A percentile compares a stretch with the other conserved stretches of the same genome.
Evolutionary conservation across 2,797 vertebrate genomes (phyloP).

Genomic region (Botia kubotai): DNA sequence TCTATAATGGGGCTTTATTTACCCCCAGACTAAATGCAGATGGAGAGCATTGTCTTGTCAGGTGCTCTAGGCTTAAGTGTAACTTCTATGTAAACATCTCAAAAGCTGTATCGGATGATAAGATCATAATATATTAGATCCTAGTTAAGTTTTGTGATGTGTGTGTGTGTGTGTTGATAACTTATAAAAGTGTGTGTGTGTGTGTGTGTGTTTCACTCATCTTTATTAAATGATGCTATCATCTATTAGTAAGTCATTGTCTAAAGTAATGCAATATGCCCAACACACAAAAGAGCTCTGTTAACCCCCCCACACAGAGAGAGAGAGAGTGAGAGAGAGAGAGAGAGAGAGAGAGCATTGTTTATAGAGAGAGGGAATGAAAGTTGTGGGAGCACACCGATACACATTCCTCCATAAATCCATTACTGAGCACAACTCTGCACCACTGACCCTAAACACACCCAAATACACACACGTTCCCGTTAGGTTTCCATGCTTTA

Average conservation of each 20-base stretch:
- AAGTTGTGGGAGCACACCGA: conserved; percentile 29
- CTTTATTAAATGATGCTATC: conserved; percentile 34
- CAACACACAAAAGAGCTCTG: conserved; percentile 40
- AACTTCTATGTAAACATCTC: no score
- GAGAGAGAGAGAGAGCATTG: conserved; percentile 10
- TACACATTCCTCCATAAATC: conserved; percentile 77
- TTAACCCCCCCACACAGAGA: not conserved
- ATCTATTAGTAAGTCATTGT: conserved; percentile 14
- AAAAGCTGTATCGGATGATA: no score
- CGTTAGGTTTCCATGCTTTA: no score
- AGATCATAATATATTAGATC: not conserved
- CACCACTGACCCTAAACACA: conserved; percentile 63
- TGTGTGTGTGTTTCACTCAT: conserved; percentile 4
- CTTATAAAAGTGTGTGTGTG: not conserved
- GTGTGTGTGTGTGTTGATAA: not conserved
- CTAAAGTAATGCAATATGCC: conserved; percentile 33
- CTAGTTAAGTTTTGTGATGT: not conserved
- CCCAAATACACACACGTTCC: not conserved
- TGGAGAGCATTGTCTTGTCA: not conserved
- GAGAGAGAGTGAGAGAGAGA: conserved; percentile 12
- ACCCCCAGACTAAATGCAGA: not conserved
- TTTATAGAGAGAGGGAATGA: conserved; percentile 37
- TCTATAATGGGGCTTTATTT: no score
- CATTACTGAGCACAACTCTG: conserved; percentile 62
- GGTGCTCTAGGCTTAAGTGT: no score